phyloP scores from a whole-genome alignment of 2,113 vertebrate species.

The Anser cygnoides region DNA sequence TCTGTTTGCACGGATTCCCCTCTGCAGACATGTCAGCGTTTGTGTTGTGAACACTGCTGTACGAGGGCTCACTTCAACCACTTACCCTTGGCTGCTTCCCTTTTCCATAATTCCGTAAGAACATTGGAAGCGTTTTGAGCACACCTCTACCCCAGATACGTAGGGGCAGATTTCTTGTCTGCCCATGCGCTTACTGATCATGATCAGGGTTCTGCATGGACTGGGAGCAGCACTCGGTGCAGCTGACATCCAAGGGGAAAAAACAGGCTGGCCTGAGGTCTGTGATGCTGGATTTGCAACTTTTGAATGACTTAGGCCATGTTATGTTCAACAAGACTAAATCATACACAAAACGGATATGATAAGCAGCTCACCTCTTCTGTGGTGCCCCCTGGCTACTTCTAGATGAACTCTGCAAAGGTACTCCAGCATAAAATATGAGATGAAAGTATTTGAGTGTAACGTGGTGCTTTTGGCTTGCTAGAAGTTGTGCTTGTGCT shows the following conservation, averaged over 20 bases:
- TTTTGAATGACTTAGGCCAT: background rate
- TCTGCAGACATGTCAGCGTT: background rate
- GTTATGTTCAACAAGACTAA: accelerated
- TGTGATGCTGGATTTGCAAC: accelerated
- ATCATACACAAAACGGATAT: accelerated
- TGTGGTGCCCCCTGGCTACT: background rate
- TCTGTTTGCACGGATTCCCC: background rate
- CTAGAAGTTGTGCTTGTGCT: accelerated
- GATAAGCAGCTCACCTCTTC: too few species aligned
- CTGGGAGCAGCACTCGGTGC: background rate
- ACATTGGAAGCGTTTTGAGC: accelerated
- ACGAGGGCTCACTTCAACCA: background rate
- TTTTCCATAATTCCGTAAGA: background rate
- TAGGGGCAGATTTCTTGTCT: background rate
- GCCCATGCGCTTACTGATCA: accelerated
- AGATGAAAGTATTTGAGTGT: background rate
- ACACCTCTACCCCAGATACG: background rate
- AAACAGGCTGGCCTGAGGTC: background rate
- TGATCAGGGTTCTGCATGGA: background rate
- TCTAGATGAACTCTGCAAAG: background rate
- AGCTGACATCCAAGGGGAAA: accelerated
- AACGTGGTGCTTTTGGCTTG: background rate
- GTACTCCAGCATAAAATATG: accelerated
- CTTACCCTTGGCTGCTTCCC: background rate
- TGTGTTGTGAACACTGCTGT: background rate